A percentile compares a stretch with the other conserved stretches of the same genome.
phyloP scores from a whole-genome alignment of 2,113 vertebrate species.

The Campylomormyrus tamandua region DNA sequence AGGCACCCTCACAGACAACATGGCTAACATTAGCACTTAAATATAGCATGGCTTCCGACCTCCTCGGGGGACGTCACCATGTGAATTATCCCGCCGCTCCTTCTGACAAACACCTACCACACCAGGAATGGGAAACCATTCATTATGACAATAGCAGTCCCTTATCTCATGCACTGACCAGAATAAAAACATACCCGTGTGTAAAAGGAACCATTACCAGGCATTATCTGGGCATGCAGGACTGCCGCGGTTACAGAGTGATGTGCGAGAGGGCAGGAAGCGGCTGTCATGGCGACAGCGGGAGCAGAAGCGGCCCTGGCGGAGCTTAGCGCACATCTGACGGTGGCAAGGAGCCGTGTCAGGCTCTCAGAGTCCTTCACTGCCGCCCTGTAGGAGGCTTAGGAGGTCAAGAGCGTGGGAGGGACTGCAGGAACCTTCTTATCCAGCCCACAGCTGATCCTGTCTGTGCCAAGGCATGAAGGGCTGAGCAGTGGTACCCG shows the following conservation, averaged over 20 bases:
- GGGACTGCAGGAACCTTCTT: not conserved
- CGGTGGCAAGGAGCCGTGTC: not conserved
- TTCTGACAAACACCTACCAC: not conserved
- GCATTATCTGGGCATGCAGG: not conserved
- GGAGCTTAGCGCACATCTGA: not conserved
- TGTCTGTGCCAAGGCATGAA: not conserved
- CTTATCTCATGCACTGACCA: not conserved
- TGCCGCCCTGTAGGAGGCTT: not conserved
- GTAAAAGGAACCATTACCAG: not conserved
- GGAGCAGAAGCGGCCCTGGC: not conserved
- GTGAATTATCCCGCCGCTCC: not conserved
- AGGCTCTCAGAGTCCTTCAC: not conserved
- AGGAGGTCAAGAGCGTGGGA: not conserved
- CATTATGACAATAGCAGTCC: not conserved
- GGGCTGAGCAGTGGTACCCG: not conserved
- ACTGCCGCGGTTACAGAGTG: not conserved
- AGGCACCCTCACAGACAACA: not conserved
- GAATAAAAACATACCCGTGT: not conserved
- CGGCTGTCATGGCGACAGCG: not conserved
- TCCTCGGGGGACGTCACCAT: not conserved
- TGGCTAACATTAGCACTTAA: not conserved
- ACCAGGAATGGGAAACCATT: not conserved
- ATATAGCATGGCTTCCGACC: not conserved
- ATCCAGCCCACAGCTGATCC: not conserved
- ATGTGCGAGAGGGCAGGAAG: not conserved